These are phyloP conservation scores for Saxicola maurus DNA, from an alignment of 2,797 vertebrate species.

Conservation along the genomic window DNA sequence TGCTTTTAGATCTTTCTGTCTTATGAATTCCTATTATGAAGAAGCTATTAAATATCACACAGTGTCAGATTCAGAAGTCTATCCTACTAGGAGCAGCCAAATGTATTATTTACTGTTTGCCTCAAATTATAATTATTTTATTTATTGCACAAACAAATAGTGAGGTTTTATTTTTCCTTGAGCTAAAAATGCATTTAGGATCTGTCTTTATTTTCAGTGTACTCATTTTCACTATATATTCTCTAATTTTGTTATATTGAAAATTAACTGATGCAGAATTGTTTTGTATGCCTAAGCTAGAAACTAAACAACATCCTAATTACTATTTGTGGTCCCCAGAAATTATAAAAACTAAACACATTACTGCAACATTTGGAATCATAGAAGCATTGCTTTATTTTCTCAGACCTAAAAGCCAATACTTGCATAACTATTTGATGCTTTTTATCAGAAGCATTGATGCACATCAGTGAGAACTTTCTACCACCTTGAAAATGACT, in stretches of 20 bases:
- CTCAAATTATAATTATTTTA: background rate
- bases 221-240: background rate
- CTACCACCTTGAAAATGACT: constrained; percentile 79
- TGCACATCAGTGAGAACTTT: constrained; percentile 74
- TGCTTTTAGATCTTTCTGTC: constrained; percentile 49
- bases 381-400: constrained; percentile 50
- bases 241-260: constrained; percentile 1
- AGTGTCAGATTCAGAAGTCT: constrained; percentile 6
- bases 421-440: constrained; percentile 68
- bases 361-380: constrained; percentile 44
- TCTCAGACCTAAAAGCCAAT: constrained; percentile 56
- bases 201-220: background rate
- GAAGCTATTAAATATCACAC: constrained; percentile 26
- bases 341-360: background rate
- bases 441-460: constrained; percentile 72
- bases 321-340: background rate
- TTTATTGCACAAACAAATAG: constrained; percentile 13
- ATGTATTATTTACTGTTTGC: constrained; percentile 34
- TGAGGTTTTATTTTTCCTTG: background rate
- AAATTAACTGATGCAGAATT: constrained; percentile 5
- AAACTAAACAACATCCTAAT: background rate
- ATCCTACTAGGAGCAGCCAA: background rate
- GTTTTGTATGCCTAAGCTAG: background rate
- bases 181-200: background rate
- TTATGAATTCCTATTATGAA: constrained; percentile 8